Base-by-base conservation (phyloP, 2,797 vertebrate genomes). In the Harpagifer antarcticus region DNA sequence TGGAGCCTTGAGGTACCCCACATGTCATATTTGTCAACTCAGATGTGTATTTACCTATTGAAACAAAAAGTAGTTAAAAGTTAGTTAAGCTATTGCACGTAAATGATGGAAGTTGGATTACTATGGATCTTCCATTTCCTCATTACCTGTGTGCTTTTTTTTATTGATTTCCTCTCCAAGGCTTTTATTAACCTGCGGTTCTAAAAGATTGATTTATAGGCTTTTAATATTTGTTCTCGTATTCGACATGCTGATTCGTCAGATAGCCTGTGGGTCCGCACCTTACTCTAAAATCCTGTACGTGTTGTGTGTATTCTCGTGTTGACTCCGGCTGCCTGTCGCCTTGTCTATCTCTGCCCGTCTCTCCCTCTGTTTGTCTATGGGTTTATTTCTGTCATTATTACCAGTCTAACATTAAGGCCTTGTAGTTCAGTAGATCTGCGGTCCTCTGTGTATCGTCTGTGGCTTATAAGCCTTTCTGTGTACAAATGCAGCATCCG, bases 331-430 rank as follows among this genome's bases (percentile, higher is more conserved):
- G 45, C 70, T 67, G 44, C 58, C 55, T 62, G 58, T 81, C 79
- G 58, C 55, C 52, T 59, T 45, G 45, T 31, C 61, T 74, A 27
- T 56, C 19, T 3, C 43, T 59, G 43, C 49, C 45, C 45, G 44
- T 66, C 70, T 57, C 33, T 40, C 3, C 55, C 42, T 2, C 17
- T 42, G 33, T 47, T 43, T 47, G 20, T 47, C 15, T 76, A 9
- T 76, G 43, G 59, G 70, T 66, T n/a, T 45, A 76, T 88, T 53
- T 27, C 62, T 68, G 69, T 83, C 72, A 76, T 66, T 52, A 72
- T 76, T 76, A 82, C 52, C 47, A 49, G 67, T 72, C 48, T 52
- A 48, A 70, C 64, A 56, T 71, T 27, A 75, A 66, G 49, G 55
- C 61, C 20, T 13, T 31, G 54, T 63, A 55, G 75, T 72, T 60